Conservation (phyloP, 2,888 invertebrate species). For the Apamea sordens region DNA sequence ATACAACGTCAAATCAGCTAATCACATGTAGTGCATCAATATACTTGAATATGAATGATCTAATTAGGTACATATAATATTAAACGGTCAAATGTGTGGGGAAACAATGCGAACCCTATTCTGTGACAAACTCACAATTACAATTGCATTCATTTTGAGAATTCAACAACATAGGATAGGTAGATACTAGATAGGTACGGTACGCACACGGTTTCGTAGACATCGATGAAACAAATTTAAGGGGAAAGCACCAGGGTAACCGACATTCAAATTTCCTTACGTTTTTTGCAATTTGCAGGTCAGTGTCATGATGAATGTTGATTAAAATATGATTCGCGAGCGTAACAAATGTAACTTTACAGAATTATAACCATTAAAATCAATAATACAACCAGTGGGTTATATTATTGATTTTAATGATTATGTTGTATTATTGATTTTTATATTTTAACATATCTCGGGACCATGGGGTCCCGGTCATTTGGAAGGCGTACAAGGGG, state of each 20-base stretch:
- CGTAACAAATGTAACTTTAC: neutral
- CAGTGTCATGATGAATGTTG: neutral
- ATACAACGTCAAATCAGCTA: conserved; percentile 31
- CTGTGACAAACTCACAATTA: neutral
- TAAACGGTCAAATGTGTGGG: neutral
- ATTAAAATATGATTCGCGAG: no score
- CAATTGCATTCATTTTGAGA: conserved; percentile 18
- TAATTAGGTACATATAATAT: neutral
- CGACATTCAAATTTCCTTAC: no score
- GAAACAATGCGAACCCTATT: neutral
- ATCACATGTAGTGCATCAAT: conserved; percentile 19
- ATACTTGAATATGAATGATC: conserved; percentile 15
- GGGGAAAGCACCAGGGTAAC: no score
- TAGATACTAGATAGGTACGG: neutral
- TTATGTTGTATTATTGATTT: no score
- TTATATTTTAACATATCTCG: no score
- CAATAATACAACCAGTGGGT: neutral
- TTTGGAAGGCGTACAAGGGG: no score
- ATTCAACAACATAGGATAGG: neutral
- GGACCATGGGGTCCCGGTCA: no score
- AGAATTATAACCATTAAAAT: neutral
- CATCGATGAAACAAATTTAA: neutral
- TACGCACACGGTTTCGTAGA: neutral
- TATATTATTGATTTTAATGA: no score
- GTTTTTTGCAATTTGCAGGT: neutral